Percentiles rank a stretch among this genome's conserved stretches.
phyloP scores from a whole-genome alignment of 2,888 invertebrate species.

The Tridacna crocea region DNA sequence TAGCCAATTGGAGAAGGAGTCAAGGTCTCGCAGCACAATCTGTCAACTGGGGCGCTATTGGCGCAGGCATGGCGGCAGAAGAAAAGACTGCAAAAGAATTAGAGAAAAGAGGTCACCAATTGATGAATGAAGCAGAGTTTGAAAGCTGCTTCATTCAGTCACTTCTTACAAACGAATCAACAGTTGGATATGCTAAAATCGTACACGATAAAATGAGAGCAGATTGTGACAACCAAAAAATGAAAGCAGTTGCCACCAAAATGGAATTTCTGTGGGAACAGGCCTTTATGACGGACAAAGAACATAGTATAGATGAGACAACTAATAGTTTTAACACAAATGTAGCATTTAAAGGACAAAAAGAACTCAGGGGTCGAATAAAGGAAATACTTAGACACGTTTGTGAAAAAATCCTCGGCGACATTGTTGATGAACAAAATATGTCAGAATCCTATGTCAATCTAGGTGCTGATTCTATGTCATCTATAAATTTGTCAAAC shows the following conservation, averaged over 20 bases:
- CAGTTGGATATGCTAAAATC: not conserved
- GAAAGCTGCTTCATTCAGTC: conserved; percentile 8
- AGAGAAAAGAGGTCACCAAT: not conserved
- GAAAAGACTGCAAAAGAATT: not conserved
- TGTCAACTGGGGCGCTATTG: conserved; percentile 20
- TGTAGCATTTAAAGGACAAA: not conserved
- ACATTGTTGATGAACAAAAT: not conserved
- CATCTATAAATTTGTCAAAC: not conserved
- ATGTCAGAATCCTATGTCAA: not conserved
- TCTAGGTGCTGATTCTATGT: not conserved
- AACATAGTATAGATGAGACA: not conserved
- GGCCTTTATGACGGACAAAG: not conserved
- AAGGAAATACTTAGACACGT: not conserved
- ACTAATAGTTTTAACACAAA: not conserved
- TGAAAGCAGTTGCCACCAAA: not conserved
- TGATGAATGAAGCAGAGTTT: not conserved
- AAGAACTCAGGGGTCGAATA: not conserved
- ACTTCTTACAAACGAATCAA: not conserved
- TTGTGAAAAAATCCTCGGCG: not conserved
- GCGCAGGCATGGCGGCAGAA: not conserved
- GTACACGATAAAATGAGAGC: not conserved
- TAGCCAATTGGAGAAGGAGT: not conserved
- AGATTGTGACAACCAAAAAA: not conserved
- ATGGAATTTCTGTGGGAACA: not conserved
- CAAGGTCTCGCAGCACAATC: conserved; percentile 3